Conservation (phyloP, 2,888 invertebrate genomes). For the Hylaea fasciaria region DNA sequence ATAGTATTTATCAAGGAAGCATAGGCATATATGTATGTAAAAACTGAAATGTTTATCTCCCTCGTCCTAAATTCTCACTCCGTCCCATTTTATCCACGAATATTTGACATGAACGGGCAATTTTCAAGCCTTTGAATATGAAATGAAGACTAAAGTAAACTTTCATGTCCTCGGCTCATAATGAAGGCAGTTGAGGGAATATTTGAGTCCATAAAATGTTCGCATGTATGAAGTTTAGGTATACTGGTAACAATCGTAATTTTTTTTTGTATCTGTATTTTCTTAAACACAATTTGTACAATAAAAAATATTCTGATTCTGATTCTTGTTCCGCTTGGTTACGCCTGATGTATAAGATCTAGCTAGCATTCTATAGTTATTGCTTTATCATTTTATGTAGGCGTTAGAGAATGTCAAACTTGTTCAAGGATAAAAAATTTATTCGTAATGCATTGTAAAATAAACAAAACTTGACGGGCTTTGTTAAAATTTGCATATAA, state of each 20-base stretch:
- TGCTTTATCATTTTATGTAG: background rate
- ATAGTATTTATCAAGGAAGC: too few species aligned
- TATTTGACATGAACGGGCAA: constrained; percentile 20
- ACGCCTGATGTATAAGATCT: background rate
- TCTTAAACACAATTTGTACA: too few species aligned
- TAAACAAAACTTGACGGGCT: background rate
- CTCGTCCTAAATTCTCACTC: background rate
- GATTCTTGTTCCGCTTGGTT: background rate
- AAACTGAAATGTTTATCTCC: background rate
- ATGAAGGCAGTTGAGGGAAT: background rate
- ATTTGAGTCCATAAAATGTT: constrained; percentile 1
- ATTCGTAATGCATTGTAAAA: too few species aligned
- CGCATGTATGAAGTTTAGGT: constrained; percentile 2
- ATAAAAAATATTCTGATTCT: too few species aligned
- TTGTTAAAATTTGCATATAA: too few species aligned
- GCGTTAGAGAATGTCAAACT: background rate
- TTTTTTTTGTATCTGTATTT: background rate
- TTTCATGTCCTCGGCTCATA: background rate
- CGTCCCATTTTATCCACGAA: background rate
- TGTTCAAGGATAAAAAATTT: too few species aligned
- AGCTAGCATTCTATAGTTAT: background rate
- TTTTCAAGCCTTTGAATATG: constrained; percentile 21
- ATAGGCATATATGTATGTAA: too few species aligned
- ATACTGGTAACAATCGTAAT: background rate
- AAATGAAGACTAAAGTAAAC: constrained; percentile 15